Conservation (phyloP, 2,797 vertebrate genomes). For the Gymnothorax javanicus region DNA sequence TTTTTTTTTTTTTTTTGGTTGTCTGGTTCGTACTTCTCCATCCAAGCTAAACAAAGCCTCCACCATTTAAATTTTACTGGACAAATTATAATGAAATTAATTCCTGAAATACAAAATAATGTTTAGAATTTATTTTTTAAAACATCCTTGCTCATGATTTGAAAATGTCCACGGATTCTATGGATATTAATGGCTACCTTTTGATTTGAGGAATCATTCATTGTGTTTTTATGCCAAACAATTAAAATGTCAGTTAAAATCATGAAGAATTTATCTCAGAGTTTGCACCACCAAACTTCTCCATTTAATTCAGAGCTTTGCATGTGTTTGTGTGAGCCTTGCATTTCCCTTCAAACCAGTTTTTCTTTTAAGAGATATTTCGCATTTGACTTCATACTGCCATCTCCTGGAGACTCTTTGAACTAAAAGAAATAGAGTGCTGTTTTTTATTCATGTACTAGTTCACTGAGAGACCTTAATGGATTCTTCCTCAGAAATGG, state of each 20-base stretch:
- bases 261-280: neutral
- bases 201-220: neutral
- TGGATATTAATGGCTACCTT: neutral
- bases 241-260: neutral
- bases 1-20: neutral
- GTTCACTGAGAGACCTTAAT: neutral
- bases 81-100: neutral
- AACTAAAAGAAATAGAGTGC: neutral
- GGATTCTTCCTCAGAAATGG: constrained; percentile 60
- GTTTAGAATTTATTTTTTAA: neutral
- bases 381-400: constrained; percentile 25
- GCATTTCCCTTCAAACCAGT: neutral
- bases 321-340: neutral
- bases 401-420: constrained; percentile 43
- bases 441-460: neutral
- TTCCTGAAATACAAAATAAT: neutral
- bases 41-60: neutral
- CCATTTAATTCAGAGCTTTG: neutral
- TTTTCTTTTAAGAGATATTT: neutral
- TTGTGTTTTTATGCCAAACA: neutral
- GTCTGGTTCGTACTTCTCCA: neutral
- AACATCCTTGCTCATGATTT: neutral
- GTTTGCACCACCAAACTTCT: neutral
- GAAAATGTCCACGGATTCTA: neutral
- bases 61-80: neutral